Evolutionary conservation across 2,888 invertebrate species (phyloP).

Genomic region (Erebia palarica): DNA sequence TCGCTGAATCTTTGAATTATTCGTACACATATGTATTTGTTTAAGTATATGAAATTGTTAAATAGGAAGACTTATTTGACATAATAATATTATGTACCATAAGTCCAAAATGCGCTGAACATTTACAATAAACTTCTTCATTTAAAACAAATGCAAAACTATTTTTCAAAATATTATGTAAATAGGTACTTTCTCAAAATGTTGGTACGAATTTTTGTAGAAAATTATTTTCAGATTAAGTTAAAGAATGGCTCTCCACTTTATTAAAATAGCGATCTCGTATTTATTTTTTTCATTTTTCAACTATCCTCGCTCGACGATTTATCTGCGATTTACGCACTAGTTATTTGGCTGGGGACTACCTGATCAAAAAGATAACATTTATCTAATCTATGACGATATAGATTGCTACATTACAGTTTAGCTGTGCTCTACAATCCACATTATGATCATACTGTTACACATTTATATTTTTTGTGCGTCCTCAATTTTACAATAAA

Average conservation of each 20-base stretch:
- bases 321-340: constrained; percentile 8
- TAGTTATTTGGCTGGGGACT: constrained; percentile 47
- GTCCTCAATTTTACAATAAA: constrained; percentile 2
- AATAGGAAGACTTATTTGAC: too few species aligned
- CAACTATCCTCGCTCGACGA: neutral
- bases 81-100: too few species aligned
- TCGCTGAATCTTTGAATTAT: too few species aligned
- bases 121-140: too few species aligned
- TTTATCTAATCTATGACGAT: constrained; percentile 48
- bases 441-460: constrained; percentile 30
- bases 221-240: neutral
- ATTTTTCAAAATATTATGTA: too few species aligned
- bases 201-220: neutral
- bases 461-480: constrained; percentile 19
- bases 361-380: constrained; percentile 62
- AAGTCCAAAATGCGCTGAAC: too few species aligned
- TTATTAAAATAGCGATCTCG: neutral
- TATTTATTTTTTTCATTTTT: neutral
- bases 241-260: neutral
- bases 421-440: constrained; percentile 29
- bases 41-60: too few species aligned
- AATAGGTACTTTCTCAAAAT: too few species aligned
- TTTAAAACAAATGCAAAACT: too few species aligned
- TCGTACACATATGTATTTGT: too few species aligned
- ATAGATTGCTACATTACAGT: constrained; percentile 30